phyloP scores from a whole-genome alignment of 2,888 invertebrate species.

The Glyphotaelius pellucidus region DNA sequence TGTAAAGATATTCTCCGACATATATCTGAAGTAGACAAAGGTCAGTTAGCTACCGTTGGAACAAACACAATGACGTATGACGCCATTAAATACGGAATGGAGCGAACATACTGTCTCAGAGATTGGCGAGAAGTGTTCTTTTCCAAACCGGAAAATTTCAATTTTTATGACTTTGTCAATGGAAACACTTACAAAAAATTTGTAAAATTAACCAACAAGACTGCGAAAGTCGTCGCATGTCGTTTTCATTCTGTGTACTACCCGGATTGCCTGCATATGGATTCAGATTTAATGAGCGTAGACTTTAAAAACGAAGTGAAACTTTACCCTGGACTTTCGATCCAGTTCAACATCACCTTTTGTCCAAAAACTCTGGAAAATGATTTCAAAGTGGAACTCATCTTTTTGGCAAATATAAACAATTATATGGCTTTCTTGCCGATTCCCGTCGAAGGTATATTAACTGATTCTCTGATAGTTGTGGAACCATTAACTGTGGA shows the following conservation, averaged over 20 bases:
- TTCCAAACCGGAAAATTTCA: slow-evolving; percentile 49
- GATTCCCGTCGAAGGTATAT: slow-evolving; percentile 44
- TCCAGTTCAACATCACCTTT: slow-evolving; percentile 44
- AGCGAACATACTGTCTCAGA: slow-evolving; percentile 15
- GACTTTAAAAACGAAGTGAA: slow-evolving; percentile 44
- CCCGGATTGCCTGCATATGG: slow-evolving; percentile 48
- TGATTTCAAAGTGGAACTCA: slow-evolving; percentile 43
- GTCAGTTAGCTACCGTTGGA: no score
- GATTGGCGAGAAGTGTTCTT: slow-evolving; percentile 47
- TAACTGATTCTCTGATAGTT: slow-evolving; percentile 20
- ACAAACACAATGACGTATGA: neutral
- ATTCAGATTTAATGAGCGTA: slow-evolving; percentile 31
- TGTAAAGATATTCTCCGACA: neutral
- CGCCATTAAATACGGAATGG: neutral
- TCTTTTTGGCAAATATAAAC: slow-evolving; percentile 27
- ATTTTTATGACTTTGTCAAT: slow-evolving; percentile 43
- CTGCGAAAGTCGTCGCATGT: slow-evolving; percentile 29
- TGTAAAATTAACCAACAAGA: slow-evolving; percentile 47
- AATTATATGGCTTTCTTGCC: slow-evolving; percentile 44
- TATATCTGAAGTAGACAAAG: neutral
- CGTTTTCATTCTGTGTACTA: slow-evolving; percentile 43
- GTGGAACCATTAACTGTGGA: slow-evolving; percentile 31
- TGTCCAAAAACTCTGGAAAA: slow-evolving; percentile 36
- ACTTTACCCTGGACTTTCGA: slow-evolving; percentile 45
- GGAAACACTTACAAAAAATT: slow-evolving; percentile 49